phyloP scores from a whole-genome alignment of 2,888 invertebrate genomes.

The Danaus chrysippus region DNA sequence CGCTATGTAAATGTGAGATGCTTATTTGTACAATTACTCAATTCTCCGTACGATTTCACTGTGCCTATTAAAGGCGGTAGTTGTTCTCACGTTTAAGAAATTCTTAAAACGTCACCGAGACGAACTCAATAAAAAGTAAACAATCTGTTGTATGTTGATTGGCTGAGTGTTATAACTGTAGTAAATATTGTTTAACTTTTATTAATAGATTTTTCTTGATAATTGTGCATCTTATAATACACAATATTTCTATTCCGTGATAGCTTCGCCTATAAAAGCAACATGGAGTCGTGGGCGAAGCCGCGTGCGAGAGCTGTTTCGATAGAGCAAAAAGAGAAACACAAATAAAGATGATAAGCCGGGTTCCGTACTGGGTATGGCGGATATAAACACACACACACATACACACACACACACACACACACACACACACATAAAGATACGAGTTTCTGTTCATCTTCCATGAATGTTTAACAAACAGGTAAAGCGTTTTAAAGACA shows the following conservation, averaged over 20 bases:
- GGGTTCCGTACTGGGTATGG: slow-evolving; percentile 3
- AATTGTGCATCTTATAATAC: too few species aligned
- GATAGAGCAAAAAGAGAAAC: neutral
- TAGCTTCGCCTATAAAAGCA: neutral
- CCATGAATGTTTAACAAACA: slow-evolving; percentile 18
- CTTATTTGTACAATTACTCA: slow-evolving; percentile 5
- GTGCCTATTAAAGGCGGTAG: neutral
- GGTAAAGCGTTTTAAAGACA: slow-evolving; percentile 15
- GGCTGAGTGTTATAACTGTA: neutral
- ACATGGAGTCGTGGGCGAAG: neutral
- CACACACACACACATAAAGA: slow-evolving; percentile 11
- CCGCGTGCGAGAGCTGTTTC: neutral
- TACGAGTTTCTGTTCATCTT: slow-evolving; percentile 17
- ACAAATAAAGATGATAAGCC: slow-evolving; percentile 5
- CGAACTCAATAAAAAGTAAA: too few species aligned
- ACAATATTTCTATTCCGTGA: too few species aligned
- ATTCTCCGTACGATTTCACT: neutral
- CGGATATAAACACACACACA: neutral
- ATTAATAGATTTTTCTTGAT: too few species aligned
- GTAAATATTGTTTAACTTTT: too few species aligned
- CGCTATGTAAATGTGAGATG: slow-evolving; percentile 3
- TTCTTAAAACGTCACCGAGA: too few species aligned
- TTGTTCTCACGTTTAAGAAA: neutral
- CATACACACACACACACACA: neutral
- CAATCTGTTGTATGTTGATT: too few species aligned